Base-by-base conservation (phyloP, 2,797 vertebrate genomes). In the Parambassis ranga region DNA sequence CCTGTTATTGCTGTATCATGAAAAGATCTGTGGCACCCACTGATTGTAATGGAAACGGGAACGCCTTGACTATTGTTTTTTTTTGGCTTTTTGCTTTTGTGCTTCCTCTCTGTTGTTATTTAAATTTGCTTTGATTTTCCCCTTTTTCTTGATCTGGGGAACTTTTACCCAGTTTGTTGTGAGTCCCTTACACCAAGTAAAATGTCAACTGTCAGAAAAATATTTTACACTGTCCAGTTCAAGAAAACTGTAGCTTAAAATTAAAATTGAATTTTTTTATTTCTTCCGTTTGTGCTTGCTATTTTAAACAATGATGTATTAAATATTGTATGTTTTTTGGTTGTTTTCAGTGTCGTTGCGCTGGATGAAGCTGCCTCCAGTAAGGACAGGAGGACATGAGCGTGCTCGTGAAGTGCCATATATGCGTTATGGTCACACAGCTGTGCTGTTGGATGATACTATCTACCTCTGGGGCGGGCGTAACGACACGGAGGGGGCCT, bases 401-500 rank as follows among this genome's bases (percentile, higher is more conserved):
- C 93, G 94, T 3, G 91, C 90, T 67, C 92, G 93, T 10, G 94
- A 97, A 79, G 96, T 98, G 43, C 98, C 98, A 42, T 99, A 98
- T 75, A 99, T 99, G 98, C 94, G 98, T 35, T 99, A 99, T 6
- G 98, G 98, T 18, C 98, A 99, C 89, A 98, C 98, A 0, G 96
- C 97, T 0, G 97, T 99, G 75, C 94, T 99, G 82, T 91, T 98
- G 69, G 98, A 98, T 1, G 97, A 99, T 63, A 91, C 83, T 0
- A 94, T 99, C 91, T 98, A 96, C 93, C 94, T 99, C 75, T 99
- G 98, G 98, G 97, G 98, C 0, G 98, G 98, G 14, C 93, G 97
- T 28, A 99, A 99, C 1, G 98, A 99, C 90, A 98, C 96, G 0
- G 96, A 99, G 79, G 98, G 97, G 65, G 97, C 98, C 81, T 99